Evolutionary conservation across 2,113 vertebrate genomes (phyloP).

Genomic region (Axis porcinus): DNA sequence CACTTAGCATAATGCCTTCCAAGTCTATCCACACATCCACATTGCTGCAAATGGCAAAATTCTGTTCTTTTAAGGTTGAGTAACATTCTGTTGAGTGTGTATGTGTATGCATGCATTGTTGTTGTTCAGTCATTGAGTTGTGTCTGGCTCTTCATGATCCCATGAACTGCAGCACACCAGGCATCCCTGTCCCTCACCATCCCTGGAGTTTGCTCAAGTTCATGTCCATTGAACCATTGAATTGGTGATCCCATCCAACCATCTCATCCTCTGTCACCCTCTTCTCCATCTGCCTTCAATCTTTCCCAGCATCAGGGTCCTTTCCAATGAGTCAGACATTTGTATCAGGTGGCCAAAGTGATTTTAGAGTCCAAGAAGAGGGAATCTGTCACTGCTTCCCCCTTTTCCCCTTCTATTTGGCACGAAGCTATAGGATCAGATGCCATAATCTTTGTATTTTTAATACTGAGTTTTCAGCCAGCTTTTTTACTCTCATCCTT

Average conservation of each 20-base stretch:
- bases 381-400: neutral
- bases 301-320: neutral
- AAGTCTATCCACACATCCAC: neutral
- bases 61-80: neutral
- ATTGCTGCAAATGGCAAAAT: neutral
- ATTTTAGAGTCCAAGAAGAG: neutral
- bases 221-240: neutral
- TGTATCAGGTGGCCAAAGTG: neutral
- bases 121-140: neutral
- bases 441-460: neutral
- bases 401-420: neutral
- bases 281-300: neutral
- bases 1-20: neutral
- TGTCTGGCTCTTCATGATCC: accelerated
- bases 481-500: neutral
- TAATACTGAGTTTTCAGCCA: neutral
- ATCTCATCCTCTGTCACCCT: neutral
- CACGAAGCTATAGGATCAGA: neutral
- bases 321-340: neutral
- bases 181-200: neutral
- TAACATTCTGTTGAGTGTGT: neutral
- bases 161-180: neutral
- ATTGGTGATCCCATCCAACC: neutral
- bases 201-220: neutral
- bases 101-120: neutral